Conservation (phyloP, 2,113 vertebrate genomes). For the Ptyas mucosa region DNA sequence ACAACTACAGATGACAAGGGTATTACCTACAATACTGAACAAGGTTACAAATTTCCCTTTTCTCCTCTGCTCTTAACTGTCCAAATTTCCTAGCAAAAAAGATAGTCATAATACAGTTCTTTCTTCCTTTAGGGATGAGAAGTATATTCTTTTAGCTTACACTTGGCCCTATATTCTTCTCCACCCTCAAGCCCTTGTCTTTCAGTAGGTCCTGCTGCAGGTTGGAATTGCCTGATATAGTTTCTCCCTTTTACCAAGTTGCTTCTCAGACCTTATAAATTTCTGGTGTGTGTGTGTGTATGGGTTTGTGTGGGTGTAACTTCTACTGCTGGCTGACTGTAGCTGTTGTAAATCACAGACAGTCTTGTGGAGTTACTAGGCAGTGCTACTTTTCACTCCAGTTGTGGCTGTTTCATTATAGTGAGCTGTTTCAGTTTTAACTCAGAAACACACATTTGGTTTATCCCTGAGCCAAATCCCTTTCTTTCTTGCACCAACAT, state of each 20-base stretch:
- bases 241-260: background rate
- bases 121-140: background rate
- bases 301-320: background rate
- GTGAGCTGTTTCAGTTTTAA: background rate
- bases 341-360: background rate
- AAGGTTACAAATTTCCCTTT: background rate
- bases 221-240: background rate
- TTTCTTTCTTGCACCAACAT: background rate
- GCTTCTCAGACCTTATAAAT: background rate
- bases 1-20: background rate
- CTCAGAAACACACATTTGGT: background rate
- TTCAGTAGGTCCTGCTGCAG: background rate
- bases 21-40: background rate
- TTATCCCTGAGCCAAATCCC: background rate
- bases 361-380: background rate
- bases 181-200: background rate
- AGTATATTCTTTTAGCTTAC: background rate
- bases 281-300: background rate
- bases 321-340: background rate
- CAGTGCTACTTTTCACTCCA: constrained; percentile 50
- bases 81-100: background rate
- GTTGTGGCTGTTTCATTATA: background rate
- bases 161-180: background rate
- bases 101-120: background rate
- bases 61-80: background rate